Evolutionary conservation across 2,888 invertebrate species (phyloP).

Genomic region (Fissipunctia ypsillon): DNA sequence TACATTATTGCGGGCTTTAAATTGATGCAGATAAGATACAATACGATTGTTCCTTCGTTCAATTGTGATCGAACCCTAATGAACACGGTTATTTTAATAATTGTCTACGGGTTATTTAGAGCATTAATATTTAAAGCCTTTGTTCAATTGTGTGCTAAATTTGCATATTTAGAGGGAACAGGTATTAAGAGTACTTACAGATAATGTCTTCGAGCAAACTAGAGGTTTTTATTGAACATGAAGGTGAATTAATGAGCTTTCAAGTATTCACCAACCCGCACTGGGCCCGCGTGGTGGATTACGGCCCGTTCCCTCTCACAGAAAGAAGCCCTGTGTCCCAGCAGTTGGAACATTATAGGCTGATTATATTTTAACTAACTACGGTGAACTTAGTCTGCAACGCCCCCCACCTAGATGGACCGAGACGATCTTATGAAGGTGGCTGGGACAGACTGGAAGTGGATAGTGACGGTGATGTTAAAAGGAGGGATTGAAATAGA

Average conservation of each 20-base stretch:
- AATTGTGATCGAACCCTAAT: conserved; percentile 37
- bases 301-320: neutral
- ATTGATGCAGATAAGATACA: neutral
- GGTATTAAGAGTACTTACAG: conserved; percentile 40
- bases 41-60: neutral
- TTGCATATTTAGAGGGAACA: conserved; percentile 53
- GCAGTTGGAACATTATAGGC: neutral
- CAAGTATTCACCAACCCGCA: neutral
- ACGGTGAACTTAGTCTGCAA: too few relatives aligned
- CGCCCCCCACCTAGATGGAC: too few relatives aligned
- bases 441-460: too few relatives aligned
- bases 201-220: conserved; percentile 28
- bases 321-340: neutral
- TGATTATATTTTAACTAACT: neutral
- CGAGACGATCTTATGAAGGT: too few relatives aligned
- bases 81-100: conserved; percentile 48
- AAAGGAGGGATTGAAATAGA: neutral
- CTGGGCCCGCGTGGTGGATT: neutral
- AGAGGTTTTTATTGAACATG: conserved; percentile 4
- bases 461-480: neutral
- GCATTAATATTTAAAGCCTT: conserved; percentile 50
- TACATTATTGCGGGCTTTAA: neutral
- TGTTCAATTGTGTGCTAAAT: conserved; percentile 54
- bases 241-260: conserved; percentile 14
- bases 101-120: conserved; percentile 50